A percentile compares a stretch with the other conserved stretches of the same genome.
Conservation (phyloP, 2,113 vertebrate species). For the Eublepharis macularius region DNA sequence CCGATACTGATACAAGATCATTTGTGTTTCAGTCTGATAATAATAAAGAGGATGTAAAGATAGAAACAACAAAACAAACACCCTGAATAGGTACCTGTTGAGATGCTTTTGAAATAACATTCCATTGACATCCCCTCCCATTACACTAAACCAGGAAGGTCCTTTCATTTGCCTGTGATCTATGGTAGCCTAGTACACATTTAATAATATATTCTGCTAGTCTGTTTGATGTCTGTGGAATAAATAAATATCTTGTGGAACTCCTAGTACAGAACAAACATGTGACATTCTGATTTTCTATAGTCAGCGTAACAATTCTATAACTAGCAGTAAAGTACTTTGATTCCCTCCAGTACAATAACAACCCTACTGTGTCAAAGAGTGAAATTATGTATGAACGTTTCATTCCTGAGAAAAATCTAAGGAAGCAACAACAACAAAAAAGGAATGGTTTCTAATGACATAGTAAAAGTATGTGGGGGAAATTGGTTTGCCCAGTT, state of each 20-base stretch:
- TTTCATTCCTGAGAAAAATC: slow-evolving; percentile 13
- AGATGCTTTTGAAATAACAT: background rate
- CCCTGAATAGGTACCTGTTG: rapidly evolving
- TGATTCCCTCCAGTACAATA: background rate
- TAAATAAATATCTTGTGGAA: background rate
- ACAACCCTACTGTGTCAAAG: slow-evolving; percentile 3
- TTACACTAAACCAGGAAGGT: background rate
- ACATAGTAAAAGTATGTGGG: no score
- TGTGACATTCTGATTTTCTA: background rate
- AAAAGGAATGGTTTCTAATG: no score
- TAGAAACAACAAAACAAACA: background rate
- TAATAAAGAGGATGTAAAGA: background rate
- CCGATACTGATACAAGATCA: background rate
- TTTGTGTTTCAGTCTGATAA: background rate
- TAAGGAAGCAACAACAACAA: background rate
- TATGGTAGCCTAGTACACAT: background rate
- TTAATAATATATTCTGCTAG: background rate
- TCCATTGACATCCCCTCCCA: background rate
- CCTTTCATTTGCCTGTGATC: background rate
- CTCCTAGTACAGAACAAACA: background rate
- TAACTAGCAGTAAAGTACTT: slow-evolving; percentile 25
- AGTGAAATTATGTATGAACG: background rate
- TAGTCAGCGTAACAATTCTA: slow-evolving; percentile 26
- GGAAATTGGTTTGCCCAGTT: no score
- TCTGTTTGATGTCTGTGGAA: background rate